A percentile compares a stretch with the other conserved stretches of the same genome.
These are phyloP conservation scores for Aleiodes testaceus DNA, from an alignment of 2,888 invertebrate genomes.

Conservation along the genomic window DNA sequence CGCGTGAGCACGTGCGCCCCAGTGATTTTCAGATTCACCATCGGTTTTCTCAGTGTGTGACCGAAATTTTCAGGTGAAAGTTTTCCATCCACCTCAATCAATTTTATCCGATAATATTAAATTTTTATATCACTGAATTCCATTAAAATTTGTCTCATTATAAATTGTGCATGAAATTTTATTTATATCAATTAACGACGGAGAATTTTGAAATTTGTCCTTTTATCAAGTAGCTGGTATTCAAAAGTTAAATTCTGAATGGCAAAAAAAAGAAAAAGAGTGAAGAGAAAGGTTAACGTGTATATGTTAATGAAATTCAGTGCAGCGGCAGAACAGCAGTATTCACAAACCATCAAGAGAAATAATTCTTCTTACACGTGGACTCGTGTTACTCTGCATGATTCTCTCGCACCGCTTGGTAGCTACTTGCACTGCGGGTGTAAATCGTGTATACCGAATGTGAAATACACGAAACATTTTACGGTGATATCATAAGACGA, in stretches of 20 bases:
- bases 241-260: neutral
- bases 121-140: too few relatives aligned
- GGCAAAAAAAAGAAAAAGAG: neutral
- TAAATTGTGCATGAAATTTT: too few relatives aligned
- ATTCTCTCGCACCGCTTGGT: constrained; percentile 13
- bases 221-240: too few relatives aligned
- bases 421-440: constrained; percentile 1
- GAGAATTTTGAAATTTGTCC: too few relatives aligned
- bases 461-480: constrained; percentile 11
- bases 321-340: neutral
- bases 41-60: constrained; percentile 4
- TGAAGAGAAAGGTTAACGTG: neutral
- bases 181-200: too few relatives aligned
- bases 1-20: constrained; percentile 19
- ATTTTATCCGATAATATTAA: too few relatives aligned
- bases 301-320: constrained; percentile 30
- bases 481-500: constrained; percentile 2
- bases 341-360: constrained; percentile 5
- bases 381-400: constrained; percentile 30
- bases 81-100: constrained; percentile 5
- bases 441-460: constrained; percentile 21
- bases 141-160: too few relatives aligned
- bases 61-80: constrained; percentile 28
- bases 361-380: constrained; percentile 23
- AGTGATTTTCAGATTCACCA: constrained; percentile 25